A percentile compares a stretch with the other conserved stretches of the same genome.
phyloP scores from a whole-genome alignment of 2,113 vertebrate genomes.

The Siniperca chuatsi region DNA sequence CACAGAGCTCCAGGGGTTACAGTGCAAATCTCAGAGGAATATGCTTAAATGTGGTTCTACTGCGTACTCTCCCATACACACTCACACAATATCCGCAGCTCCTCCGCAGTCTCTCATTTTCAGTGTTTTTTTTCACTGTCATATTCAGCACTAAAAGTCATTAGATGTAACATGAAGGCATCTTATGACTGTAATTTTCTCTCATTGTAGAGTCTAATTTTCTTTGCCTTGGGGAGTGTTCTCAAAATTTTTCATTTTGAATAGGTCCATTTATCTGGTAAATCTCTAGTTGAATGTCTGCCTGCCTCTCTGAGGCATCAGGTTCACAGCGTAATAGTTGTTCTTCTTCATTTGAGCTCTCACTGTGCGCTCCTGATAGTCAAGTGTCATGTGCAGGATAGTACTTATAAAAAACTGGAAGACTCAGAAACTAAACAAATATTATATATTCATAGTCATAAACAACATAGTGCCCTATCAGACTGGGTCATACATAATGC shows the following conservation, averaged over 20 bases:
- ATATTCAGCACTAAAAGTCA: conserved; percentile 33
- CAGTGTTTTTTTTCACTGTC: background rate
- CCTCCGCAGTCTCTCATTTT: background rate
- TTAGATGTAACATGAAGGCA: conserved; percentile 45
- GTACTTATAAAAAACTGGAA: background rate
- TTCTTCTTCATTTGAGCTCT: conserved; percentile 29
- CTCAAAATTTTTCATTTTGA: conserved; percentile 54
- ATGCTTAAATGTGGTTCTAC: conserved; percentile 34
- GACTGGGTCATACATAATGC: conserved; percentile 79
- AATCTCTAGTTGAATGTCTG: conserved; percentile 36
- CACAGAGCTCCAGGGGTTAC: conserved; percentile 46
- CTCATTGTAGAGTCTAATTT: conserved; percentile 36
- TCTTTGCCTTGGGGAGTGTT: conserved; percentile 40
- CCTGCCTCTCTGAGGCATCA: conserved; percentile 51
- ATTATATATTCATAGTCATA: background rate
- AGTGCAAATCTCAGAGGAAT: conserved; percentile 66
- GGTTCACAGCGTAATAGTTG: conserved; percentile 59
- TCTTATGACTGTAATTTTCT: conserved; percentile 59
- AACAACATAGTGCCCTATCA: background rate
- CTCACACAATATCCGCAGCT: background rate
- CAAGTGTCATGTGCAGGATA: conserved; percentile 51
- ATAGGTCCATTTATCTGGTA: conserved; percentile 60
- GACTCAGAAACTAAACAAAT: background rate
- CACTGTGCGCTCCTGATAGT: conserved; percentile 25
- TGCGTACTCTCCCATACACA: conserved; percentile 19